phyloP scores from a whole-genome alignment of 1,140 invertebrate genomes.

The Gonioctena quinquepunctata region DNA sequence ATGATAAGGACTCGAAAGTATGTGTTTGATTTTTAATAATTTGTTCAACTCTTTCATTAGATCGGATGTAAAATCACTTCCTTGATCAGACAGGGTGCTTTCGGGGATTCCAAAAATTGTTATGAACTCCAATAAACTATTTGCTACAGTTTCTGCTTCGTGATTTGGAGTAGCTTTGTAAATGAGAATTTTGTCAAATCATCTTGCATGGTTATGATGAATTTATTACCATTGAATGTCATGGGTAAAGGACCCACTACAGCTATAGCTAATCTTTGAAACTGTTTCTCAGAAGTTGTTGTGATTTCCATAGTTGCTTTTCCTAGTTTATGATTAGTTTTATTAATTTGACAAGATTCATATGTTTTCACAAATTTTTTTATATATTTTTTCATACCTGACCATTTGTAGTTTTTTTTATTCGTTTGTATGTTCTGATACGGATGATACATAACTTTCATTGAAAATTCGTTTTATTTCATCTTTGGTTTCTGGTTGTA shows the following conservation, averaged over 20 bases:
- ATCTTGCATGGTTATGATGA: constrained; percentile 49
- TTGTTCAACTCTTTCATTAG: constrained; percentile 39
- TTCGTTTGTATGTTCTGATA: constrained; percentile 29
- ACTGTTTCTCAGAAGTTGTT: constrained; percentile 39
- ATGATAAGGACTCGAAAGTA: constrained; percentile 37
- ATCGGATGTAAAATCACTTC: constrained; percentile 41
- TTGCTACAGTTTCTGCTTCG: constrained; percentile 44
- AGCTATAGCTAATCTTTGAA: constrained; percentile 39
- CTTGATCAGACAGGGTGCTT: constrained; percentile 49
- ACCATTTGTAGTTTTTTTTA: constrained; percentile 52
- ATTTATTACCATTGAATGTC: constrained; percentile 37
- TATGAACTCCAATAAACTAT: constrained; percentile 34
- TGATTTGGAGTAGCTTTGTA: constrained; percentile 40
- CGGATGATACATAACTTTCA: constrained; percentile 44
- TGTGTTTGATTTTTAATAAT: constrained; percentile 45
- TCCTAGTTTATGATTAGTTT: constrained; percentile 32
- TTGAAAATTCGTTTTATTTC: constrained; percentile 50
- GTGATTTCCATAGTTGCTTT: constrained; percentile 46
- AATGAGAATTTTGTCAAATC: constrained; percentile 49
- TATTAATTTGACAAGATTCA: constrained; percentile 44
- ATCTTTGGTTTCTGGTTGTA: constrained; percentile 16
- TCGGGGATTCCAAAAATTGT: constrained; percentile 48
- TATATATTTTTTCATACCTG: constrained; percentile 50
- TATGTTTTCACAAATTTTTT: constrained; percentile 46
- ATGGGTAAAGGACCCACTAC: constrained; percentile 48